phyloP scores from a whole-genome alignment of 2,797 vertebrate genomes.

The Phoebastria nigripes region DNA sequence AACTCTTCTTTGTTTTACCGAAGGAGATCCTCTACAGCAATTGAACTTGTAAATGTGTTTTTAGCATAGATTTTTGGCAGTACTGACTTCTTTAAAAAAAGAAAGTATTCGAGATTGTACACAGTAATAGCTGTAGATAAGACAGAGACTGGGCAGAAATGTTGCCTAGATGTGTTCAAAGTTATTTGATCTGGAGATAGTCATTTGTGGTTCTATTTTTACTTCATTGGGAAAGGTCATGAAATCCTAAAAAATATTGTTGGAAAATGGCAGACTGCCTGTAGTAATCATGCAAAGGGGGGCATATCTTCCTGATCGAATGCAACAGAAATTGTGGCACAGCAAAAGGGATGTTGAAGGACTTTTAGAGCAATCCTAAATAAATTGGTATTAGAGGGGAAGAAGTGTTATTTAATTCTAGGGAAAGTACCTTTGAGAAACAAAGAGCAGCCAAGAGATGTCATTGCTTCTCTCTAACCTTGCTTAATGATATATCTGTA shows the following conservation, averaged over 20 bases:
- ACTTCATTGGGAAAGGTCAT: conserved; percentile 14
- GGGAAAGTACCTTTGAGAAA: neutral
- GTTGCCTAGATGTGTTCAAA: neutral
- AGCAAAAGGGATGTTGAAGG: neutral
- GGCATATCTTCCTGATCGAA: neutral
- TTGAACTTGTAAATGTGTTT: neutral
- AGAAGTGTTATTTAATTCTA: neutral
- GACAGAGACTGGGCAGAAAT: neutral
- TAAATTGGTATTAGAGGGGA: neutral
- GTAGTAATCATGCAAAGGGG: neutral
- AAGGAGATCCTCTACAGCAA: neutral
- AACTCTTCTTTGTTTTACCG: neutral
- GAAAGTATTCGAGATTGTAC: neutral
- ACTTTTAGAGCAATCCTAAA: neutral
- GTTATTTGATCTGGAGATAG: conserved; percentile 33
- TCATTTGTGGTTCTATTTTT: conserved; percentile 35
- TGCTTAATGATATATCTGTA: neutral
- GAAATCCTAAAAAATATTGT: conserved; percentile 17
- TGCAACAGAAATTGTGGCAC: neutral
- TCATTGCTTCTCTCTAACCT: neutral
- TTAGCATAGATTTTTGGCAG: neutral
- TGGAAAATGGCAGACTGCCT: neutral
- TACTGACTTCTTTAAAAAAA: neutral
- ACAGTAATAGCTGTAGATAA: neutral
- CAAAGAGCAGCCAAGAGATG: neutral